A percentile compares a stretch with the other conserved stretches of the same genome.
Conservation (phyloP, 1,140 invertebrate species). For the Drosophila pseudoobscura region DNA sequence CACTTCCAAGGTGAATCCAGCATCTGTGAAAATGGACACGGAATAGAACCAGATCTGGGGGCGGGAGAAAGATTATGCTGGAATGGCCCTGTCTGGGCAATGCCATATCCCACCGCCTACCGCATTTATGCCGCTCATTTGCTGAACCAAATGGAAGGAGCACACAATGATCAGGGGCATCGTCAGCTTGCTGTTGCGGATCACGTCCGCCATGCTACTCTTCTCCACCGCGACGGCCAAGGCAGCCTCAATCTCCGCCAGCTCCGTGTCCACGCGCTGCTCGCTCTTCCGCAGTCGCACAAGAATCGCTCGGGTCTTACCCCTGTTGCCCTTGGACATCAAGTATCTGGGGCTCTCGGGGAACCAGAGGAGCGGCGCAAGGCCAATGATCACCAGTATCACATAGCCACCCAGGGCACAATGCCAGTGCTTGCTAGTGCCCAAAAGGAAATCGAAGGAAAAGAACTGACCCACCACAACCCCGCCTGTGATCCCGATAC, state of each 20-base stretch:
- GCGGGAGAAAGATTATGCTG: background rate
- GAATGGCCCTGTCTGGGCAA: background rate
- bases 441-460: conserved; percentile 68
- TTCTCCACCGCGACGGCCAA: conserved; percentile 88
- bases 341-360: conserved; percentile 93
- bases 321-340: conserved; percentile 86
- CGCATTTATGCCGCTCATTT: conserved; percentile 92
- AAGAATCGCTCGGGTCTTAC: conserved; percentile 84
- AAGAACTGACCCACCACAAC: conserved; percentile 90
- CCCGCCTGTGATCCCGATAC: conserved; percentile 91
- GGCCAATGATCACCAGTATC: conserved; percentile 85
- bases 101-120: conserved; percentile 83
- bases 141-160: conserved; percentile 90
- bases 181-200: conserved; percentile 18
- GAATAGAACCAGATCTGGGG: conserved; percentile 90
- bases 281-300: conserved; percentile 58
- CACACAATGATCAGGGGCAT: conserved; percentile 88
- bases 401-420: conserved; percentile 87
- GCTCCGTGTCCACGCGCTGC: conserved; percentile 84
- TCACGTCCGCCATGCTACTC: conserved; percentile 11
- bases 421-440: conserved; percentile 86
- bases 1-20: conserved; percentile 84
- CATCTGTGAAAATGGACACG: conserved; percentile 85
- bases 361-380: conserved; percentile 85
- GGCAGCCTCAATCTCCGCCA: conserved; percentile 92